These are phyloP conservation scores for Cirrhinus mrigala DNA, from an alignment of 2,797 vertebrate genomes.

Conservation along the genomic window DNA sequence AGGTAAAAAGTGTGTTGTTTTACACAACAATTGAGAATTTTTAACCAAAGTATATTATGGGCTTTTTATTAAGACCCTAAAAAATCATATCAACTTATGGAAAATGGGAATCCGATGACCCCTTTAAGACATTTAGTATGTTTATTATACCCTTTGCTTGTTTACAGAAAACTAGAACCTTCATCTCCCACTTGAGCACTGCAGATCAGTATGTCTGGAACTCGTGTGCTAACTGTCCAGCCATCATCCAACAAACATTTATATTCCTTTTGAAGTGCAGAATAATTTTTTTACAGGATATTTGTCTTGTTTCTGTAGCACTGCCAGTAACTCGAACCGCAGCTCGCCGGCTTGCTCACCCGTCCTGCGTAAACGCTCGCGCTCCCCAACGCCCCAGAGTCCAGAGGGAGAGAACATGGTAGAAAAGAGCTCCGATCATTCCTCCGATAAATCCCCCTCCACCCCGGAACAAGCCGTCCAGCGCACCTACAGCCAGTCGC, in stretches of 20 bases:
- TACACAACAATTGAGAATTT: too few species aligned
- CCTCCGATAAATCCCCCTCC: constrained; percentile 88
- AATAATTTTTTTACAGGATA: background rate
- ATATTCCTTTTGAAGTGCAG: background rate
- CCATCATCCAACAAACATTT: background rate
- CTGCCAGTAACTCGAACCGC: constrained; percentile 91
- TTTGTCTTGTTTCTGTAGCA: constrained; percentile 73
- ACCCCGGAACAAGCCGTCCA: constrained; percentile 87
- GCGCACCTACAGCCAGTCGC: constrained; percentile 75
- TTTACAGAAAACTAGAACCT: background rate
- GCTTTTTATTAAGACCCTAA: too few species aligned
- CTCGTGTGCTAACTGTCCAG: background rate
- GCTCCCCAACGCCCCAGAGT: constrained; percentile 83
- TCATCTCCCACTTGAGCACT: background rate
- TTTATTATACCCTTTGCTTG: background rate
- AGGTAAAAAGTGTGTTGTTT: too few species aligned
- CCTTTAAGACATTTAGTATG: background rate
- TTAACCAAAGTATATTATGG: too few species aligned
- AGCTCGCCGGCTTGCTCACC: constrained; percentile 92
- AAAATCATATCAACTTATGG: too few species aligned
- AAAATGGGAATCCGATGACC: too few species aligned
- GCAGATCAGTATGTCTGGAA: background rate
- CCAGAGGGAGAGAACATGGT: constrained; percentile 87
- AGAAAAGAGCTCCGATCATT: constrained; percentile 88
- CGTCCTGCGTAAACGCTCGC: constrained; percentile 88